Base-by-base conservation (phyloP, 2,888 invertebrate species). In the Eupeodes luniger region DNA sequence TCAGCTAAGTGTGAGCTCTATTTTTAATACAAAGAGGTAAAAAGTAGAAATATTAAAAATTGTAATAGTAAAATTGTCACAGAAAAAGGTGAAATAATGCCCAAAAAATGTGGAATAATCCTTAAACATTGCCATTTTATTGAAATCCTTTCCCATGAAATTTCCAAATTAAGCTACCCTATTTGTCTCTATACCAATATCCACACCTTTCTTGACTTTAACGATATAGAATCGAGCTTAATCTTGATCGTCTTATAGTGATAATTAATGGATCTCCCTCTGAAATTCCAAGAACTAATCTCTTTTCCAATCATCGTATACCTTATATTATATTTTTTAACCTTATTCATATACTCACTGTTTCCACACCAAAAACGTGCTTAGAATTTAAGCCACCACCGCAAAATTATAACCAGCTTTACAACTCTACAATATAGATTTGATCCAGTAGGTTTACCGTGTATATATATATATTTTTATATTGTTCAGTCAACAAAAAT, bases 261-360 rank as follows among this genome's bases (percentile, higher is more conserved):
- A 88, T 84, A 81, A 88, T 88, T 88, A 88, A 88, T 88, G 74
- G 69, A 67, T 67, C 76, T 59, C 67, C 67, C 57, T 78, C 40
- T 62, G 44, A 72, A 75, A 69, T 88, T 88, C 88, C 84, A 81
- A 81, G 88, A 85, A 88, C 78, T 77, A 81, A 88, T 88, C 81
- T 81, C 19, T 62, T 69, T 74, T 53, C 70, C 51, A 84, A 84
- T 81, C 74, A 49, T 62, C 76, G 81, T 34, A 53, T 19, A 64
- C 27, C 10, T 27, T 59, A 55, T 4, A 40, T n/a, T n/a, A 40
- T 19, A 19, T 19, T 16, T 10, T 16, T 6, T 1, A 55, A 16
- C 55, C 53, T 14, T 6, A n/a, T 16, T 27, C 27, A 53, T 19
- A 55, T 7, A 40, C 55, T 19, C 9, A 34, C 34, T 59, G 9